Conservation (phyloP, 2,888 invertebrate genomes). For the Sipha maydis region DNA sequence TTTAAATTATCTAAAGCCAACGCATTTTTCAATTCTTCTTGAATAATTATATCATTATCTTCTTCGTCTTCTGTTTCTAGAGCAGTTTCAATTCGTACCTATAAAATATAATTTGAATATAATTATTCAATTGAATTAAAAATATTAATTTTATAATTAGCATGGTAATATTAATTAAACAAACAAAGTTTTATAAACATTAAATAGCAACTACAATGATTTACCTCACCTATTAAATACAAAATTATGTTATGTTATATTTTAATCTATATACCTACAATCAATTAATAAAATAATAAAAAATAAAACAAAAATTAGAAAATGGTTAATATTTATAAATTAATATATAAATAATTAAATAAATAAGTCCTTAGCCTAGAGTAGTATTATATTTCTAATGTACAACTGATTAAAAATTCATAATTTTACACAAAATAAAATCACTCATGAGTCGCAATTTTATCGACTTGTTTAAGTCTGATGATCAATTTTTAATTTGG, state of each 20-base stretch:
- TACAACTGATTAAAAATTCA: no score
- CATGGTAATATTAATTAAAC: background rate
- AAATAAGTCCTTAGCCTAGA: background rate
- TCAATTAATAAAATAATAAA: background rate
- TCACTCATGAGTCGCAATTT: no score
- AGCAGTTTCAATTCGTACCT: constrained; percentile 82
- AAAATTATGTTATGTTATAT: background rate
- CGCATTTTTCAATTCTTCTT: constrained; percentile 74
- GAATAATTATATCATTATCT: constrained; percentile 70
- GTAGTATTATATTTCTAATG: constrained; percentile 17
- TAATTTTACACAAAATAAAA: no score
- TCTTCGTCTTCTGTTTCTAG: constrained; percentile 82
- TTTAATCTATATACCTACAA: background rate
- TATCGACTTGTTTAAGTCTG: no score
- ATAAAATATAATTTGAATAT: constrained; percentile 64
- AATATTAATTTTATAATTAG: no score
- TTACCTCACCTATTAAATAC: no score
- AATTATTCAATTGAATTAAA: no score
- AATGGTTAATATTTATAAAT: no score
- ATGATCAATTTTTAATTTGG: no score
- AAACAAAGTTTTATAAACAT: background rate
- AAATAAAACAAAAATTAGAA: constrained; percentile 24
- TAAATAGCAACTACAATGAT: background rate
- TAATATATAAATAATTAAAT: no score
- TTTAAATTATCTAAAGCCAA: constrained; percentile 76